Base-by-base conservation (phyloP, 2,797 vertebrate species). In the Cyclopterus lumpus region DNA sequence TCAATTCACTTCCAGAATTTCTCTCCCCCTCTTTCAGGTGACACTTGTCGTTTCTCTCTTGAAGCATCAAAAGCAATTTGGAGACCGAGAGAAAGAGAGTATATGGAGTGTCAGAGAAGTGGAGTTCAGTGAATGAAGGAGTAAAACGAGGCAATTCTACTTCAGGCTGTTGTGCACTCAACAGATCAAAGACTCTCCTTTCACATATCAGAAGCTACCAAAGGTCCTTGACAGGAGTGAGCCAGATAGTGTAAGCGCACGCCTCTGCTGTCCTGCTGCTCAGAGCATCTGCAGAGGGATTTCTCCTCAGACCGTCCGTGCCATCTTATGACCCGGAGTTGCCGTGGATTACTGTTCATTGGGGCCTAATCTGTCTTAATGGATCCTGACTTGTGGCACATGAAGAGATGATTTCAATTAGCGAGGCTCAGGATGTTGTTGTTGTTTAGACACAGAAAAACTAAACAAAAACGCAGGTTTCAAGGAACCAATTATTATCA, bases 401-500 rank as follows among this genome's bases (percentile, higher is more conserved):
- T 71, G 64, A 86, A 67, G 61, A 80, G 65, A 85, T 80, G 64
- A 88, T 86, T 83, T 86, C 66, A 83, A 83, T 88, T 75, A 85
- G 78, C 0, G 26, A 46, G 32, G 24, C 38, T 77, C 40, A 42
- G 30, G 64, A 68, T 67, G 74, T 30, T 71, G 42, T 30, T 71
- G 42, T 40, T 80, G 71, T 66, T 59, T 55, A 67, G 30, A 68
- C 26, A 28, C 8, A 28, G 26, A 28, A 28, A 12, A 26, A 42
- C 67, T 5, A 34, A 62, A 66, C 62, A 66, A 40, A 10, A 28
- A 48, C 15, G 6, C 46, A 57, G 59, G 64, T 67, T 64, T 49
- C 12, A 16, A 48, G 58, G 53, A 67, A 67, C 22, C 61, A 49
- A 63, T 67, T 71, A 72, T 36, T 44, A 34, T 34, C 44, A 58